These are phyloP conservation scores for Dicerorhinus sumatrensis DNA, from an alignment of 2,113 vertebrate genomes.

Conservation along the genomic window DNA sequence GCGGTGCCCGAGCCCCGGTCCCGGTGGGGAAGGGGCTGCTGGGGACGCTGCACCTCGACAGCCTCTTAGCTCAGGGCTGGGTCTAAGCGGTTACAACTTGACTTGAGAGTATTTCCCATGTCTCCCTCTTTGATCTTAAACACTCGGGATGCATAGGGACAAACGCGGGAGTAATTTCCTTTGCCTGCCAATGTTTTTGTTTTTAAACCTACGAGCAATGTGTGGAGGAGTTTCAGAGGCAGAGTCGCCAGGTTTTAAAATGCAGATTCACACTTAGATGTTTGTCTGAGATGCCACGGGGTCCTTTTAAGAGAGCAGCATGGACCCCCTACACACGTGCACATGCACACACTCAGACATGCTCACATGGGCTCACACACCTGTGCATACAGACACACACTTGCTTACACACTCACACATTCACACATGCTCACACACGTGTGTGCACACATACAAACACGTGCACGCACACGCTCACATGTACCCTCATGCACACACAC, in stretches of 20 bases:
- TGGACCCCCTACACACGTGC: neutral
- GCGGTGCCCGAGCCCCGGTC: no score
- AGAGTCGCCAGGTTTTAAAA: neutral
- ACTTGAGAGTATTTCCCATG: neutral
- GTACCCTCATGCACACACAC: neutral
- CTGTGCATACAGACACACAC: accelerated
- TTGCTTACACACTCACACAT: neutral
- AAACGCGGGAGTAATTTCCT: neutral
- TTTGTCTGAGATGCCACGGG: accelerated
- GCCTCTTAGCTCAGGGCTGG: neutral
- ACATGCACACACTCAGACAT: accelerated
- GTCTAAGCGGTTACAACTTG: neutral
- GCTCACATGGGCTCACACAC: neutral
- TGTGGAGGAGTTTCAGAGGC: neutral
- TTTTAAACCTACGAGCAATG: neutral
- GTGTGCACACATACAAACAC: neutral
- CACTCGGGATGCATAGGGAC: neutral
- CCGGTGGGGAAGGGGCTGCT: neutral
- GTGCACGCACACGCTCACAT: no score
- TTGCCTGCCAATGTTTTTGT: neutral
- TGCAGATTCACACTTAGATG: accelerated
- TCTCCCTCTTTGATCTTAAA: neutral
- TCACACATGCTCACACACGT: neutral
- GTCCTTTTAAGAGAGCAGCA: neutral
- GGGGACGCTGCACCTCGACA: neutral